Evolutionary conservation across 37 sponge, comb jelly and placozoan species (phyloP).

Genomic region (Eunapius fragilis): DNA sequence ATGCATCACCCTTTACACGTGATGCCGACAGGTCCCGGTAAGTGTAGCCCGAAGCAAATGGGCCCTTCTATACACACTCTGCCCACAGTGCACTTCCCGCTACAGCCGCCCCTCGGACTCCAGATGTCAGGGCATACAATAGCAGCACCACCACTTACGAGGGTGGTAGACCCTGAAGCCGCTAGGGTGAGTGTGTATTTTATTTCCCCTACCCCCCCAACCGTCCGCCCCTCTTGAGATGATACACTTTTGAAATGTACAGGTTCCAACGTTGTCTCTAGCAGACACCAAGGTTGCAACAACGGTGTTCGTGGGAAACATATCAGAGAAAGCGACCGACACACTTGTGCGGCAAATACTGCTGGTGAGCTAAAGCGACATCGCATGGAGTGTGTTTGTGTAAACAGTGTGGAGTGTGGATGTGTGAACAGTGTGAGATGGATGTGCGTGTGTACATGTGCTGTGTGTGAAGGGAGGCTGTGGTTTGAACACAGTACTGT

Average conservation of each 20-base stretch:
- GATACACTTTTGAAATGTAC: not conserved
- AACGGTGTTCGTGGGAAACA: constrained; percentile 98
- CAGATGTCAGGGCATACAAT: not conserved
- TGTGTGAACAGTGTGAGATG: too few species aligned
- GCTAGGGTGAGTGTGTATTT: not conserved
- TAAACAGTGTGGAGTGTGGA: too few species aligned
- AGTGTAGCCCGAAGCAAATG: not conserved
- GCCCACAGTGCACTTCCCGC: not conserved
- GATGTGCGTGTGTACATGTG: too few species aligned
- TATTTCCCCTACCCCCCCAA: too few species aligned
- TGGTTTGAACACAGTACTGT: too few species aligned
- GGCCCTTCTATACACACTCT: not conserved
- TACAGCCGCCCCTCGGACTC: not conserved
- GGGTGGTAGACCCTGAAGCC: not conserved
- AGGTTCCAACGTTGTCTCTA: constrained; percentile 49
- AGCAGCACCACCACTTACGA: not conserved
- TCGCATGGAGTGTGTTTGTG: not conserved
- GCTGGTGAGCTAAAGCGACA: constrained; percentile 61
- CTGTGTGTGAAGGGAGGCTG: too few species aligned
- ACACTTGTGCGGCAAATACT: constrained; percentile 92
- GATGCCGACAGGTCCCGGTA: not conserved
- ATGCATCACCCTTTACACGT: not conserved
- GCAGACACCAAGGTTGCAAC: constrained; percentile 80
- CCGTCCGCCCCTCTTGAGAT: not conserved
- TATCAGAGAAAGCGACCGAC: constrained; percentile 91